phyloP scores from a whole-genome alignment of 1,140 invertebrate genomes.

The Rhynchophorus ferrugineus region DNA sequence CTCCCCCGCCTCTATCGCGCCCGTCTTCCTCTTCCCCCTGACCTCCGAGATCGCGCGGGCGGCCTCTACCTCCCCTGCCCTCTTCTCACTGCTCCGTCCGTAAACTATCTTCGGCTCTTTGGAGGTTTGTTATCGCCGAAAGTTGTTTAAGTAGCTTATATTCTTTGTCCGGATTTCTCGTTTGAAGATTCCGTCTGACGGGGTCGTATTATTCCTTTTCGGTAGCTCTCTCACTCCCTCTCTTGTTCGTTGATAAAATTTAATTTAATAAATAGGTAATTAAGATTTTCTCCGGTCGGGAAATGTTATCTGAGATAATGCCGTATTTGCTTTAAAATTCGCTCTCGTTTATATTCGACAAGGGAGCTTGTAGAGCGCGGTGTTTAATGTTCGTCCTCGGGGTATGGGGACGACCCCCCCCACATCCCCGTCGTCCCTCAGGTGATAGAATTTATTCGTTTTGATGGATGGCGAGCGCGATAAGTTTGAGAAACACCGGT shows the following conservation, averaged over 20 bases:
- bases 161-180: slow-evolving; percentile 22
- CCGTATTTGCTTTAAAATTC: not conserved
- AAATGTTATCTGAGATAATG: not conserved
- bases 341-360: not conserved
- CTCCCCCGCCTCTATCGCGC: no score
- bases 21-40: no score
- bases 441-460: not conserved
- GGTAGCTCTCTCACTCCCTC: no score
- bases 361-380: not conserved
- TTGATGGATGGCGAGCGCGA: not conserved
- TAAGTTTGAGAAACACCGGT: no score
- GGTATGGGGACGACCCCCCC: no score
- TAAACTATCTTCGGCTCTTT: slow-evolving; percentile 5
- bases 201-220: slow-evolving; percentile 3
- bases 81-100: not conserved
- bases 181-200: slow-evolving; percentile 9
- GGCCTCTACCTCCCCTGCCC: not conserved
- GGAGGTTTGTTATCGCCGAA: slow-evolving; percentile 20
- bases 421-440: no score
- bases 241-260: slow-evolving; percentile 8
- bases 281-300: not conserved
- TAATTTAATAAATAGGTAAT: slow-evolving; percentile 13
- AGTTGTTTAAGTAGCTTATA: slow-evolving; percentile 23
- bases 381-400: not conserved
- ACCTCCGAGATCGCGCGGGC: no score